Base-by-base conservation (phyloP, 2,797 vertebrate species). In the Mus spretus region DNA sequence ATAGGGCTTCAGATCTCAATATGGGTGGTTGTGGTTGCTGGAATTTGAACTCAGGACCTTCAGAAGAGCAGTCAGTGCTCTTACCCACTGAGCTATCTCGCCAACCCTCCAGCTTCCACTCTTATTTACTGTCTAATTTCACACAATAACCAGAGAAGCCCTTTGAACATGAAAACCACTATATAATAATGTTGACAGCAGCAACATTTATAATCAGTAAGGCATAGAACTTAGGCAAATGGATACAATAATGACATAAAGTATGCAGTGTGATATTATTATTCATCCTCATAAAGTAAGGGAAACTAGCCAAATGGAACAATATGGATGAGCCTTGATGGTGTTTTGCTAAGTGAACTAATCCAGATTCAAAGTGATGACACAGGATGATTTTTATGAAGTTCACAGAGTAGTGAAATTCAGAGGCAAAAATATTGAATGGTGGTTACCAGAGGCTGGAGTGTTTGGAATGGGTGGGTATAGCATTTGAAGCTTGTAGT, bases 91-190 rank as follows among this genome's bases (percentile, higher is more conserved):
- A 50, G 50, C 50, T 50, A 50, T 50, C 50, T 50, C 10, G 10
- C 50, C 9, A 50, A 8, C 50, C 50, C 50, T 50, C 50, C 50
- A 50, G 50, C 50, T 95, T 96, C 28, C 1, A 84, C 34, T 89
- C 34, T 93, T 87, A 78, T 28, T 72, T 87, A 34, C 7, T 83
- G 1, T 87, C 82, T 89, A 74, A 74, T 94, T 14, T 91, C 79
- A 84, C 34, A 61, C 0, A 13, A 40, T 80, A 95, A 75, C 59
- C 31, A 77, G 47, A 55, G 47, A 17, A 31, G 47, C 55, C 31
- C 63, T 90, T 84, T 90, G 50, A 79, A 96, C 88, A 47, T 53
- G 65, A 90, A 96, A 95, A 82, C 65, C 44, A 87, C 82, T 88
- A 13, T 50, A 90, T 34, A 63, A 2, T 26, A 53, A 50, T 10